Evolutionary conservation across 2,888 invertebrate genomes (phyloP).

Genomic region (Lochmaea crataegi): DNA sequence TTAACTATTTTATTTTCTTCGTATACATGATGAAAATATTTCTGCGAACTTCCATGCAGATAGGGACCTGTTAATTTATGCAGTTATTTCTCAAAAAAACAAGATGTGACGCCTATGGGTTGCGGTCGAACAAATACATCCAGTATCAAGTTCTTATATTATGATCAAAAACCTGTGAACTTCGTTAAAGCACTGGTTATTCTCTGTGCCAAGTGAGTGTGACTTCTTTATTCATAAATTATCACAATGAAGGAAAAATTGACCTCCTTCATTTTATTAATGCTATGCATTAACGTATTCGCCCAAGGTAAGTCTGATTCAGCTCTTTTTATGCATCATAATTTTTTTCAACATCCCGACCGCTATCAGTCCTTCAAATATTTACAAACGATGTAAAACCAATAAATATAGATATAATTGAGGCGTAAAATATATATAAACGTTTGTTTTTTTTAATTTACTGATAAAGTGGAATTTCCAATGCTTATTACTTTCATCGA

Average conservation of each 20-base stretch:
- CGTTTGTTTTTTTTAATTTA: too few species aligned
- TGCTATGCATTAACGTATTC: slow-evolving; percentile 39
- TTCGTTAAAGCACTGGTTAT: slow-evolving; percentile 1
- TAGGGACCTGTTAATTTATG: slow-evolving; percentile 10
- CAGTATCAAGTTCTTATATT: slow-evolving; percentile 23
- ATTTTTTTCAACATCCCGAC: background rate
- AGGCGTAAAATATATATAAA: too few species aligned
- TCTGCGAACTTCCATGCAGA: background rate
- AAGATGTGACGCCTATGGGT: slow-evolving; percentile 37
- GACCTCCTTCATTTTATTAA: slow-evolving; percentile 37
- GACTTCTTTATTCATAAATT: slow-evolving; percentile 11
- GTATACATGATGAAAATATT: background rate
- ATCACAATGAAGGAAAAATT: slow-evolving; percentile 26
- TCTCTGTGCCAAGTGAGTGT: background rate
- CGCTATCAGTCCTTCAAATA: background rate
- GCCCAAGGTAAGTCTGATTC: slow-evolving; percentile 43
- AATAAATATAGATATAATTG: background rate
- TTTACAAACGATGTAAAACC: background rate
- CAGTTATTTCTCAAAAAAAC: slow-evolving; percentile 16
- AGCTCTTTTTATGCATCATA: background rate
- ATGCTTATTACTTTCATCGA: too few species aligned
- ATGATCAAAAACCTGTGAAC: slow-evolving; percentile 21
- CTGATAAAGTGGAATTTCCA: too few species aligned
- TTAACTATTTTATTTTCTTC: background rate
- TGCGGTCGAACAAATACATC: slow-evolving; percentile 29